These are phyloP conservation scores for Porites lobata DNA, from an alignment of 92 coral and sea anemone genomes.

Conservation along the genomic window DNA sequence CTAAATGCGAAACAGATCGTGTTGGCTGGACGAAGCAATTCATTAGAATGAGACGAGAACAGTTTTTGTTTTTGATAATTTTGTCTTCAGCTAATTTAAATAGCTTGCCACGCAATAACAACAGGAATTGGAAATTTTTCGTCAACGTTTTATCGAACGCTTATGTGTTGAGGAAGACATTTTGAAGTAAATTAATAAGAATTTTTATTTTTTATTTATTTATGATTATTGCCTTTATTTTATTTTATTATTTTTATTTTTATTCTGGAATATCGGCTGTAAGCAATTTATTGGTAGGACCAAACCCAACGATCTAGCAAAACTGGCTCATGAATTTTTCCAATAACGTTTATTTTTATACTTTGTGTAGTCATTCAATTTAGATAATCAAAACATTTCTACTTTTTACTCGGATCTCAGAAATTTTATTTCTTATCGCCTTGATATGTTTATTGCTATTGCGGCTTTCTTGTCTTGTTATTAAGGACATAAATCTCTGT, in stretches of 20 bases:
- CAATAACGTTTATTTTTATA: background rate
- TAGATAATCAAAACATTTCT: constrained; percentile 9
- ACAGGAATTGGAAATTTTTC: background rate
- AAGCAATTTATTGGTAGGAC: background rate
- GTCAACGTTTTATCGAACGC: background rate
- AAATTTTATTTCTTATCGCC: background rate
- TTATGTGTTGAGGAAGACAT: constrained; percentile 13
- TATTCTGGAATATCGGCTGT: background rate
- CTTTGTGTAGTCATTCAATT: constrained; percentile 17
- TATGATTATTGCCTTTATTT: no score
- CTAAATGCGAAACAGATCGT: no score
- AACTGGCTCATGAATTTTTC: background rate
- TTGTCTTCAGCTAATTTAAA: constrained; percentile 10
- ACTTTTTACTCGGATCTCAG: background rate
- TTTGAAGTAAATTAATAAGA: constrained; percentile 26
- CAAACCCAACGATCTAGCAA: background rate
- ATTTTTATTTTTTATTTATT: no score
- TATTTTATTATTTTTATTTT: no score
- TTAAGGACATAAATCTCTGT: background rate
- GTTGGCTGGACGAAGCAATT: no score
- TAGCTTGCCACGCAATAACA: background rate
- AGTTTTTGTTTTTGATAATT: background rate
- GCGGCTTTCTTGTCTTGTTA: background rate
- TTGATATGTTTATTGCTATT: background rate
- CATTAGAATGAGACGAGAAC: no score